phyloP scores from a whole-genome alignment of 2,113 vertebrate species.

The Erythrocercus mccallii region DNA sequence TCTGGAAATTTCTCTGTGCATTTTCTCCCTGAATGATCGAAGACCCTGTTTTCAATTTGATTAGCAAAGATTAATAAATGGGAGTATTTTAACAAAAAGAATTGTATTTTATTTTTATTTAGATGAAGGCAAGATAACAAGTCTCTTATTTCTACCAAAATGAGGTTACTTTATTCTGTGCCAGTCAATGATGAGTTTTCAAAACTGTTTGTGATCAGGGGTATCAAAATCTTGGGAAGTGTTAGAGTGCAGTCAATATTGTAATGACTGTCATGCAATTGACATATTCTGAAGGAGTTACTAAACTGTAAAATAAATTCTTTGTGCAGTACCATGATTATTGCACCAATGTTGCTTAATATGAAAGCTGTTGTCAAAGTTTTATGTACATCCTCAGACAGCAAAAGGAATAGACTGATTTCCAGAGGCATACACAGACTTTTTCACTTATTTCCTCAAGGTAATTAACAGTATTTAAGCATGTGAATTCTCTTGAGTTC shows the following conservation, averaged over 20 bases:
- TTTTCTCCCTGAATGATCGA: neutral
- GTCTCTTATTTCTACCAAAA: neutral
- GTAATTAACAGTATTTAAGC: neutral
- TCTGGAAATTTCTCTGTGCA: neutral
- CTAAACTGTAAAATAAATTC: neutral
- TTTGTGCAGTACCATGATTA: neutral
- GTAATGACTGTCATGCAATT: neutral
- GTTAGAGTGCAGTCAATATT: neutral
- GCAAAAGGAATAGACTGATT: neutral
- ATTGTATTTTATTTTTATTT: neutral
- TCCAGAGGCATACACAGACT: neutral
- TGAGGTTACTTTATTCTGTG: neutral
- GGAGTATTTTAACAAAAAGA: neutral
- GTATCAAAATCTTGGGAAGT: neutral
- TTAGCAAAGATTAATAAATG: neutral
- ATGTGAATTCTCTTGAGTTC: neutral
- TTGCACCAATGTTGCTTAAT: neutral
- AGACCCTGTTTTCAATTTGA: neutral
- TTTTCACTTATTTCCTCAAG: neutral
- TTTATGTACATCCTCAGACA: neutral
- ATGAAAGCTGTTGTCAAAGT: neutral
- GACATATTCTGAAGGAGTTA: neutral
- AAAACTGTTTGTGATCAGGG: neutral
- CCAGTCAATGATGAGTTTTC: neutral
- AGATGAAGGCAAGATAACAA: neutral